A percentile compares a stretch with the other conserved stretches of the same genome.
phyloP scores from a whole-genome alignment of 2,797 vertebrate genomes.

The Acanthornis magna region DNA sequence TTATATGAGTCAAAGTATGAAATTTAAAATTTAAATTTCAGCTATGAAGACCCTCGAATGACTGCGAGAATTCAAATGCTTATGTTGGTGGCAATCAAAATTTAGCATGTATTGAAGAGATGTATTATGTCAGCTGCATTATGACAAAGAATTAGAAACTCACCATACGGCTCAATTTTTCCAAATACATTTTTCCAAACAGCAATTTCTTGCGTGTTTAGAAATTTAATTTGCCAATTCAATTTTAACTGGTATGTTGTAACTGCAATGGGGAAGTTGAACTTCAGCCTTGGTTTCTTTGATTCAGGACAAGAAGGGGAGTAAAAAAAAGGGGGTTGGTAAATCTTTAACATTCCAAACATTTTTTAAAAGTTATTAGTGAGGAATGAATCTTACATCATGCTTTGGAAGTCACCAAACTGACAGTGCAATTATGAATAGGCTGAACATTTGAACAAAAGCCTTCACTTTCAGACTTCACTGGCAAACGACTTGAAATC shows the following conservation, averaged over 20 bases:
- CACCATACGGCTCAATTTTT: background rate
- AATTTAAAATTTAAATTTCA: conserved; percentile 15
- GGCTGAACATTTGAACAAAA: background rate
- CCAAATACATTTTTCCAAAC: background rate
- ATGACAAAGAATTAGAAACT: background rate
- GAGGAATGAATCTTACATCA: background rate
- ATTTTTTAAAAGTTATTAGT: background rate
- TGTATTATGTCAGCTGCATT: background rate
- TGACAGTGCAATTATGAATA: background rate
- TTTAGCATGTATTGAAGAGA: background rate
- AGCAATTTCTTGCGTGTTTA: background rate
- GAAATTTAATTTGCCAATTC: background rate
- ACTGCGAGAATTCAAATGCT: background rate
- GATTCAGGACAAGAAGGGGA: background rate
- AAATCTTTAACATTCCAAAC: background rate
- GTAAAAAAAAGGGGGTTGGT: background rate
- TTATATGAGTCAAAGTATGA: background rate
- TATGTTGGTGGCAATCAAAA: background rate
- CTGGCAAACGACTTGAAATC: background rate
- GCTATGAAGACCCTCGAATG: background rate
- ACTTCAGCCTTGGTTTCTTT: background rate
- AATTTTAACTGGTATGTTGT: background rate
- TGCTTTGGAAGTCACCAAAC: background rate
- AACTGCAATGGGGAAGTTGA: background rate
- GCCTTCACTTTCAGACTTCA: background rate